A percentile compares a stretch with the other conserved stretches of the same genome.
These are phyloP conservation scores for Agrochola lota DNA, from an alignment of 2,888 invertebrate species.

Conservation along the genomic window DNA sequence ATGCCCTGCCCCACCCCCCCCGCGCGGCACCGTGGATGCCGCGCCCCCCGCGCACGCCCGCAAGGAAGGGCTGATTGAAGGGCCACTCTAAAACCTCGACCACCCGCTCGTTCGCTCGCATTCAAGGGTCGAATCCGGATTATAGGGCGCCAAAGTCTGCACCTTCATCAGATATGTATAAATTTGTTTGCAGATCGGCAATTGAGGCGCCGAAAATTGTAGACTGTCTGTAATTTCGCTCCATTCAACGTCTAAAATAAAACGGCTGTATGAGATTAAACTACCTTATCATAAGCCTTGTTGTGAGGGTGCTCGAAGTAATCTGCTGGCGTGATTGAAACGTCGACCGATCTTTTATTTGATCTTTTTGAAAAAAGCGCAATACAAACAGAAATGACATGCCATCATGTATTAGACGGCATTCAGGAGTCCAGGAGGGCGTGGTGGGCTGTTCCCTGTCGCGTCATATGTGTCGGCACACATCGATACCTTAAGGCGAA, in stretches of 20 bases:
- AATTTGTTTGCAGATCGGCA: constrained; percentile 84
- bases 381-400: constrained; percentile 20
- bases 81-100: constrained; percentile 90
- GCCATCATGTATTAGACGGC: constrained; percentile 25
- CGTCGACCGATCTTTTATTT: constrained; percentile 27
- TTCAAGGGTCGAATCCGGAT: constrained; percentile 90
- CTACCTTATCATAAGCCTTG: constrained; percentile 67
- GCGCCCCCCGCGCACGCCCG: constrained; percentile 79
- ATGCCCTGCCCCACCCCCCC: constrained; percentile 71
- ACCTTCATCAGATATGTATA: constrained; percentile 90
- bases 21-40: constrained; percentile 68
- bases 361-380: constrained; percentile 17
- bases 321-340: constrained; percentile 52
- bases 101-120: constrained; percentile 89
- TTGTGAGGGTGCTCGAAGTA: constrained; percentile 49
- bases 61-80: constrained; percentile 90
- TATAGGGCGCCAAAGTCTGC: constrained; percentile 89
- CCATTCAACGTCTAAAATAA: constrained; percentile 78
- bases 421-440: constrained; percentile 36
- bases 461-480: constrained; percentile 61
- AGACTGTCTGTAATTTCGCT: constrained; percentile 81
- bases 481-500: constrained; percentile 87
- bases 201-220: constrained; percentile 85
- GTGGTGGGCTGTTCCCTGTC: constrained; percentile 36
- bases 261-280: constrained; percentile 72